Evolutionary conservation across 2,797 vertebrate genomes (phyloP).

Genomic region (Pseudomugil tenellus): DNA sequence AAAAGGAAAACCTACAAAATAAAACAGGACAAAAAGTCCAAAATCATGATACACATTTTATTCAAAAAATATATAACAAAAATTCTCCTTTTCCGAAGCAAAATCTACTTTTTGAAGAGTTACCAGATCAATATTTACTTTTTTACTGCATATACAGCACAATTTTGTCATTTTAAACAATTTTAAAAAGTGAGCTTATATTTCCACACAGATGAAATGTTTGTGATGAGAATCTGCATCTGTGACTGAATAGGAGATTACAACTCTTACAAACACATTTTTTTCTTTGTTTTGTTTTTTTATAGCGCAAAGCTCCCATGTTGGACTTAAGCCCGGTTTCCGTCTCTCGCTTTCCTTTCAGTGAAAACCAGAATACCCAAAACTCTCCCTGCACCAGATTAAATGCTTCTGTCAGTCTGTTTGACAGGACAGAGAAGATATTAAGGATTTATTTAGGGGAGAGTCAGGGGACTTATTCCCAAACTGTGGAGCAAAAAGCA

Average conservation of each 20-base stretch:
- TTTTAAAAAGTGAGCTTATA: neutral
- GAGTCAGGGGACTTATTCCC: slow-evolving; percentile 12
- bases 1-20: too few species aligned
- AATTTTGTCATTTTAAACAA: neutral
- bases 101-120: neutral
- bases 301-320: slow-evolving; percentile 2
- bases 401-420: neutral
- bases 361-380: slow-evolving; percentile 9
- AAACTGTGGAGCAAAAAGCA: neutral
- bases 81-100: neutral
- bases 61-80: neutral
- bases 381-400: slow-evolving; percentile 4
- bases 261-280: neutral
- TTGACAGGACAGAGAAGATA: slow-evolving; percentile 4
- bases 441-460: slow-evolving; percentile 7
- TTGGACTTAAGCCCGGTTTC: slow-evolving; percentile 37
- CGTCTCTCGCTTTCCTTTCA: neutral
- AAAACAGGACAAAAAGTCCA: too few species aligned
- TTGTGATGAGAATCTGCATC: slow-evolving; percentile 9
- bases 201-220: neutral
- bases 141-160: neutral
- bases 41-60: too few species aligned
- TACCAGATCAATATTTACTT: neutral
- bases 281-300: neutral
- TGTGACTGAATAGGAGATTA: slow-evolving; percentile 29